These are phyloP conservation scores for Propsilocerus akamusi DNA, from an alignment of 1,140 invertebrate genomes.

Conservation along the genomic window DNA sequence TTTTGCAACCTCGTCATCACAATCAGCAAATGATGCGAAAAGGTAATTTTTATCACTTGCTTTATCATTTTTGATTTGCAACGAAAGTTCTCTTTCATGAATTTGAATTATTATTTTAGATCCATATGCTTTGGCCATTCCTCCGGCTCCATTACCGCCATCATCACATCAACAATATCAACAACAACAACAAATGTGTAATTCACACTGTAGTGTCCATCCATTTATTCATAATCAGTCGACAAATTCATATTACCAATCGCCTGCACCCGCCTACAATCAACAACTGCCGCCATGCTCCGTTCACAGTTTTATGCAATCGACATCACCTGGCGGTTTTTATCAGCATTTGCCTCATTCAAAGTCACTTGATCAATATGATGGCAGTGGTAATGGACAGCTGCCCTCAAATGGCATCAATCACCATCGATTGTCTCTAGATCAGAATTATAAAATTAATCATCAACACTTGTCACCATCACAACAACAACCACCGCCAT, in stretches of 20 bases:
- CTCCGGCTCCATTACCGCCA: conserved; percentile 3
- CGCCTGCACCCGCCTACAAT: not conserved
- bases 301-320: not conserved
- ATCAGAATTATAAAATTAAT: conserved; percentile 12
- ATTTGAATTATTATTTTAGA: not conserved
- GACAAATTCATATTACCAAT: conserved; percentile 4
- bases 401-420: too few relatives aligned
- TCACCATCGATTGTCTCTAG: conserved; percentile 21
- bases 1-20: conserved; percentile 13
- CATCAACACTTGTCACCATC: conserved; percentile 7
- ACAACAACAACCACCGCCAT: conserved; percentile 7
- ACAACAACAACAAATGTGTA: not conserved
- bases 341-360: conserved; percentile 17
- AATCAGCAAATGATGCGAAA: conserved; percentile 12
- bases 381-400: conserved; percentile 13
- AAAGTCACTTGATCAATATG: conserved; percentile 23
- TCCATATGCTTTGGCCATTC: conserved; percentile 1
- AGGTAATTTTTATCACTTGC: not conserved
- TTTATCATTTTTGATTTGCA: not conserved
- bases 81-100: not conserved
- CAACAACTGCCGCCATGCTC: not conserved
- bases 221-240: conserved; percentile 4
- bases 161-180: conserved; percentile 6
- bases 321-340: not conserved
- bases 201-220: conserved; percentile 4